Conservation (phyloP, 2,888 invertebrate species). For the Megalurothrips usitatus region DNA sequence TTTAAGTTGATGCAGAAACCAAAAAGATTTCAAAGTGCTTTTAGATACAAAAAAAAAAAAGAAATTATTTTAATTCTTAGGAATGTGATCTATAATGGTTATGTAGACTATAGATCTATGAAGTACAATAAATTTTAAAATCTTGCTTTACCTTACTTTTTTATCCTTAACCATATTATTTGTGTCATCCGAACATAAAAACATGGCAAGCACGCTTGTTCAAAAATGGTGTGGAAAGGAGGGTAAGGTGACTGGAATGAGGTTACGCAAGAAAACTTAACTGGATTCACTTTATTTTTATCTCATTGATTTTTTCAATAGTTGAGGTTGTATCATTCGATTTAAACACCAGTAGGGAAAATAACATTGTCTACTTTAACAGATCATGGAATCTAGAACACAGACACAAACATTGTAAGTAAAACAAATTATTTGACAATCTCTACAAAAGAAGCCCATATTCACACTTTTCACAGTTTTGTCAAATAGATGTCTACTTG, state of each 20-base stretch:
- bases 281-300: background rate
- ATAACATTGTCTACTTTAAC: too few species aligned
- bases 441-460: too few species aligned
- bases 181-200: background rate
- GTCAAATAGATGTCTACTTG: too few species aligned
- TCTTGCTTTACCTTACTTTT: background rate
- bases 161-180: background rate
- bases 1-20: slow-evolving; percentile 7
- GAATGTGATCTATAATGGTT: slow-evolving; percentile 23
- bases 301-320: background rate
- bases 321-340: background rate
- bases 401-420: too few species aligned
- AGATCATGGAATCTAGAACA: too few species aligned
- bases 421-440: too few species aligned
- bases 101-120: slow-evolving; percentile 11
- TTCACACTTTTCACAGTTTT: too few species aligned
- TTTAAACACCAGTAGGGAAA: background rate
- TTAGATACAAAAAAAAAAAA: background rate
- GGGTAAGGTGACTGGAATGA: background rate
- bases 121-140: slow-evolving; percentile 16
- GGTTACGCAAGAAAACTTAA: too few species aligned
- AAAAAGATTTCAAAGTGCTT: slow-evolving; percentile 15
- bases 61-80: slow-evolving; percentile 9
- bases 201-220: background rate
- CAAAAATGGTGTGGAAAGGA: background rate